phyloP scores from a whole-genome alignment of 2,888 invertebrate species.

The Pandemis cinnamomeana region DNA sequence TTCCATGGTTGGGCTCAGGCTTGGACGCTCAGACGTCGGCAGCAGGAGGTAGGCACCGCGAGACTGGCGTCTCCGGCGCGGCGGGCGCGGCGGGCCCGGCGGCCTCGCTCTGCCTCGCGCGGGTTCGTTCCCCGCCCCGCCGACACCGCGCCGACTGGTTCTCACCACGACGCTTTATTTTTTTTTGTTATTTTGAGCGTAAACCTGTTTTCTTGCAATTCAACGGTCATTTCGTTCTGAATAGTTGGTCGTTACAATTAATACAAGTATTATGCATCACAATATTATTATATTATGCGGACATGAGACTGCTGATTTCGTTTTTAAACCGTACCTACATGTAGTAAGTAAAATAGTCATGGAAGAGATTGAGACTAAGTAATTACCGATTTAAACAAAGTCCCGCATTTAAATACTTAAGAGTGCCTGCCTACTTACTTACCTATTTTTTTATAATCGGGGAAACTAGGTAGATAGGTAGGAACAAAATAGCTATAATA shows the following conservation, averaged over 20 bases:
- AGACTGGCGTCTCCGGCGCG: slow-evolving; percentile 16
- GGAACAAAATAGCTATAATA: too few species aligned
- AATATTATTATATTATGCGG: too few species aligned
- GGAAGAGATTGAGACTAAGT: too few species aligned
- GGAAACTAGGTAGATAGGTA: too few species aligned
- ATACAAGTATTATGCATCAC: too few species aligned
- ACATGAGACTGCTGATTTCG: too few species aligned
- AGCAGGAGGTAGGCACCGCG: slow-evolving; percentile 38
- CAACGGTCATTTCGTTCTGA: neutral
- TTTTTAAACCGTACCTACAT: too few species aligned
- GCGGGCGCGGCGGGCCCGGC: slow-evolving; percentile 42
- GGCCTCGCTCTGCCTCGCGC: slow-evolving; percentile 57
- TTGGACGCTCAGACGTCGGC: neutral
- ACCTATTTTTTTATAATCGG: too few species aligned
- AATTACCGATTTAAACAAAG: too few species aligned
- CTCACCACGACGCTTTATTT: slow-evolving; percentile 50
- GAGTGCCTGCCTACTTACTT: too few species aligned
- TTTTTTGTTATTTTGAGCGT: slow-evolving; percentile 50
- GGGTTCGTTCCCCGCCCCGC: slow-evolving; percentile 51
- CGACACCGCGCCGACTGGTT: slow-evolving; percentile 47
- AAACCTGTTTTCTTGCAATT: slow-evolving; percentile 58
- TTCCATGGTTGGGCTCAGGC: slow-evolving; percentile 57
- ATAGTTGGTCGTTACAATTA: neutral
- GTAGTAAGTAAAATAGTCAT: too few species aligned
- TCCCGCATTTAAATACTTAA: too few species aligned